Evolutionary conservation across 2,113 vertebrate genomes (phyloP).

Genomic region (Furnarius figulus): DNA sequence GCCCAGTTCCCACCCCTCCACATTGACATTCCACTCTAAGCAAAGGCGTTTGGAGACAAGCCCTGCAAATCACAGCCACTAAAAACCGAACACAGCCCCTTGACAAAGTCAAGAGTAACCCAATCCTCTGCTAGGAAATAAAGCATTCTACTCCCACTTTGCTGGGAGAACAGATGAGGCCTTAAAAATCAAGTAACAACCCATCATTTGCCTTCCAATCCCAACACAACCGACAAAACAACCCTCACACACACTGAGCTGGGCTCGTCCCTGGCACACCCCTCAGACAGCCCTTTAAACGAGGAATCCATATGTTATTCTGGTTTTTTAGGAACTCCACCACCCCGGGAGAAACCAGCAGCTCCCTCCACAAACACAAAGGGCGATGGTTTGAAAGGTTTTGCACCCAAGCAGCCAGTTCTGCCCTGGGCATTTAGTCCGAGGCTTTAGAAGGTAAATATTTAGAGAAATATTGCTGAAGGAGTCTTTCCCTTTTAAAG

Average conservation of each 20-base stretch:
- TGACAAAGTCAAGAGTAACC: background rate
- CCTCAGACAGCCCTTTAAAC: background rate
- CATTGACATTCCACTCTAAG: background rate
- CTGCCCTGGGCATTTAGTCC: background rate
- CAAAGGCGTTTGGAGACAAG: background rate
- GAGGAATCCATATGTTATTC: background rate
- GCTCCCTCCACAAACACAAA: background rate
- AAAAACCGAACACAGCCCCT: background rate
- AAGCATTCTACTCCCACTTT: background rate
- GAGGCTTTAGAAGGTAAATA: background rate
- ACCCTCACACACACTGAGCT: background rate
- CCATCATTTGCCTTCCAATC: background rate
- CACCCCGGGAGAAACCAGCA: background rate
- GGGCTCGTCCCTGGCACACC: background rate
- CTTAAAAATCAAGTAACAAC: background rate
- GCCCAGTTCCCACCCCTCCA: background rate
- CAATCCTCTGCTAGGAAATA: background rate
- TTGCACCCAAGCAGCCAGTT: background rate
- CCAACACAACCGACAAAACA: background rate
- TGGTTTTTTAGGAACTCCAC: background rate
- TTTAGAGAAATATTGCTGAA: background rate
- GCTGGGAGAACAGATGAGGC: background rate
- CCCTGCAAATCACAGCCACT: background rate
- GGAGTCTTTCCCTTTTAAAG: background rate
- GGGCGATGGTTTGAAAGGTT: accelerated